Percentiles rank a stretch among this genome's conserved stretches.
phyloP scores from a whole-genome alignment of 1,140 invertebrate species.

The Polypedilum pembai region DNA sequence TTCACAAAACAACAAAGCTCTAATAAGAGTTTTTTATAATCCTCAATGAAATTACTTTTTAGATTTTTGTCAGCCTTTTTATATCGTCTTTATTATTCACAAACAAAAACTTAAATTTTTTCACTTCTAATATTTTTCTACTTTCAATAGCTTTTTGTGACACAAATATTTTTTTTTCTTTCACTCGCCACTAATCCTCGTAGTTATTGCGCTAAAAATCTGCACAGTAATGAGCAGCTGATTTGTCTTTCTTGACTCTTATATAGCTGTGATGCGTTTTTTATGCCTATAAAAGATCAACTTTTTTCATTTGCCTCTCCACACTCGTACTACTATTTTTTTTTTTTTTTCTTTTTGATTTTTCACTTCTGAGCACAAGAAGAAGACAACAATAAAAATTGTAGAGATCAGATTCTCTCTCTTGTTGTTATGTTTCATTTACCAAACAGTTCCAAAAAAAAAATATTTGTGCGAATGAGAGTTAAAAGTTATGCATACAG shows the following conservation, averaged over 20 bases:
- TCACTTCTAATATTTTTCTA: too few relatives aligned
- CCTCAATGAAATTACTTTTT: too few relatives aligned
- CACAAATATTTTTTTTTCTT: not conserved
- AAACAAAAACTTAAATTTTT: too few relatives aligned
- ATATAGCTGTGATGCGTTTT: slow-evolving; percentile 8
- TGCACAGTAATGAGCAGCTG: slow-evolving; percentile 10
- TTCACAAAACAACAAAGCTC: too few relatives aligned
- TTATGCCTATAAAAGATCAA: not conserved
- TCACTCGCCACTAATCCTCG: not conserved
- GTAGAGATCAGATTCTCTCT: not conserved
- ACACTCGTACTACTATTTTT: not conserved
- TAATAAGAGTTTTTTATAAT: too few relatives aligned
- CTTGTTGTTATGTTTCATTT: not conserved
- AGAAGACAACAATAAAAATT: not conserved
- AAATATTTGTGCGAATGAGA: not conserved
- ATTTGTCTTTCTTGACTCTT: slow-evolving; percentile 12
- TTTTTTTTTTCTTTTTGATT: not conserved
- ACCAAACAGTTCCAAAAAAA: not conserved
- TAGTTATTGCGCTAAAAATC: not conserved
- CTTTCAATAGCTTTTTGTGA: too few relatives aligned
- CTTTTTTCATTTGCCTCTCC: not conserved
- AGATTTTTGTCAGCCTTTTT: too few relatives aligned
- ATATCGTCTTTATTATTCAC: too few relatives aligned
- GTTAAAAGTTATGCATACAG: not conserved
- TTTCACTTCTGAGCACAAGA: not conserved